These are phyloP conservation scores for Drosophila setosimentum DNA, from an alignment of 2,888 invertebrate genomes.

Conservation along the genomic window DNA sequence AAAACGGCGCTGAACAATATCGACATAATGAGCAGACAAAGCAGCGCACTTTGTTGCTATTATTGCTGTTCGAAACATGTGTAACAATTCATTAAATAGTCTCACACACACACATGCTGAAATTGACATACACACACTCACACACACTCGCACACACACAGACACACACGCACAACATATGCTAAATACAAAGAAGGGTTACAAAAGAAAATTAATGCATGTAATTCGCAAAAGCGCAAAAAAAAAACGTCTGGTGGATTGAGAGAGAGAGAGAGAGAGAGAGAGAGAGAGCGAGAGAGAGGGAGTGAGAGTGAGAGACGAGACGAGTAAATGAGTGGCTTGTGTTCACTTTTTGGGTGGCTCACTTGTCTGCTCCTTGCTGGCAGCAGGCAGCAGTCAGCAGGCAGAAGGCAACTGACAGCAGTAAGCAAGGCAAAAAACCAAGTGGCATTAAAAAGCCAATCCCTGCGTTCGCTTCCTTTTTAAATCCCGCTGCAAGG, in stretches of 20 bases:
- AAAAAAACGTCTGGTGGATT: conserved; percentile 47
- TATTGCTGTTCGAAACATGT: conserved; percentile 72
- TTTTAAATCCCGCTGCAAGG: conserved; percentile 56
- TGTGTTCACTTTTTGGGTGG: conserved; percentile 32
- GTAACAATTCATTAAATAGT: conserved; percentile 79
- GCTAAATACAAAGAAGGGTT: conserved; percentile 73
- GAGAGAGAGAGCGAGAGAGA: neutral
- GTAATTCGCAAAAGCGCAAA: conserved; percentile 74
- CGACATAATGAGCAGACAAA: conserved; percentile 74
- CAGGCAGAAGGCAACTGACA: conserved; percentile 14
- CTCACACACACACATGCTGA: conserved; percentile 37
- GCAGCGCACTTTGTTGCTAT: conserved; percentile 66
- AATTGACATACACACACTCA: conserved; percentile 17
- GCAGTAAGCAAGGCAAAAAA: conserved; percentile 43
- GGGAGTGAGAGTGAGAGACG: neutral
- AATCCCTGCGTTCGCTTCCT: conserved; percentile 56
- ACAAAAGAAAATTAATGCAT: conserved; percentile 80
- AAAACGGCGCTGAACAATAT: conserved; percentile 65
- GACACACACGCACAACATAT: conserved; percentile 42
- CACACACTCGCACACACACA: conserved; percentile 11
- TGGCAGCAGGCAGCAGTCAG: neutral
- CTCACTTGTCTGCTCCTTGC: conserved; percentile 38
- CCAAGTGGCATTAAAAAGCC: conserved; percentile 73
- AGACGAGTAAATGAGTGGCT: conserved; percentile 19
- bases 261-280: conserved; percentile 18